A percentile compares a stretch with the other conserved stretches of the same genome.
Conservation (phyloP, 35 echinoderm and acorn worm genomes). For the Heliocidaris tuberculata region DNA sequence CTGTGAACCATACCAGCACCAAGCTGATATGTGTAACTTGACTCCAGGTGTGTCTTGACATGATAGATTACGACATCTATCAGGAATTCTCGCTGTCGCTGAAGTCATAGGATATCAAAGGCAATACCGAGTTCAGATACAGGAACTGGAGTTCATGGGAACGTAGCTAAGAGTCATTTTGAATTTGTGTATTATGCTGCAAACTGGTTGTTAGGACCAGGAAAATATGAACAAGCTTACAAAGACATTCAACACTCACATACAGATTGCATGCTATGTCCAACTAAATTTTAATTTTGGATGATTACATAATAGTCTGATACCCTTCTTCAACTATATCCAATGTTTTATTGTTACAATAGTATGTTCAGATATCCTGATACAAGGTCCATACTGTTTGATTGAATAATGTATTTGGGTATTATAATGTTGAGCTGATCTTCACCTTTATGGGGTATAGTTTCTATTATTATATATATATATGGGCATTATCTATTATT, state of each 20-base stretch:
- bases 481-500: too few species aligned
- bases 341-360: too few species aligned
- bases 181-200: neutral
- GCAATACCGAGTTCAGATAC: neutral
- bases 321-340: too few species aligned
- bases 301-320: too few species aligned
- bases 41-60: neutral
- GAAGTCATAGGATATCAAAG: neutral
- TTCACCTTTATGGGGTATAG: neutral
- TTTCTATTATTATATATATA: neutral
- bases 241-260: too few species aligned
- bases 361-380: too few species aligned
- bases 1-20: neutral
- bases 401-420: too few species aligned
- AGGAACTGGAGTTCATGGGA: neutral
- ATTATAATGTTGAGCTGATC: neutral
- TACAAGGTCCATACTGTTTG: too few species aligned
- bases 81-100: neutral
- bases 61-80: neutral
- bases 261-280: too few species aligned
- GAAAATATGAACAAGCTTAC: too few species aligned
- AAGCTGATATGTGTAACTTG: neutral
- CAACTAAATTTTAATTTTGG: too few species aligned
- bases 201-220: too few species aligned
- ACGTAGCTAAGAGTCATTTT: neutral